These are phyloP conservation scores for Mormyrus lacerda DNA, from an alignment of 2,113 vertebrate species.

Conservation along the genomic window DNA sequence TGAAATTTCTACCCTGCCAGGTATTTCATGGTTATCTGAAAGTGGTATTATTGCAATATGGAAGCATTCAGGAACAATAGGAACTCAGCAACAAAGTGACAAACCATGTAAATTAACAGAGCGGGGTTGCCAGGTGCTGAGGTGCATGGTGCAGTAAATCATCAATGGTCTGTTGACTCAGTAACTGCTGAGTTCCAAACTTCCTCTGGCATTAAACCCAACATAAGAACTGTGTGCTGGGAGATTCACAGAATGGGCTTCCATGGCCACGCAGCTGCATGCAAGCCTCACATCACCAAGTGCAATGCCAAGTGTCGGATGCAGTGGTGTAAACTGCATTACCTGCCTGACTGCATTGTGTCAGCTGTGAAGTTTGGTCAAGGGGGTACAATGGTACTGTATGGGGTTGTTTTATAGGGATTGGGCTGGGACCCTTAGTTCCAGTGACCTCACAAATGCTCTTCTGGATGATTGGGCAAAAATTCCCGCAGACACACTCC, in stretches of 20 bases:
- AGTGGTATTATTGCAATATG: neutral
- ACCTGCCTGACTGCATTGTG: neutral
- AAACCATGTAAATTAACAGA: neutral
- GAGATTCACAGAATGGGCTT: neutral
- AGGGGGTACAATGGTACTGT: neutral
- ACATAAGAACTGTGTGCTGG: neutral
- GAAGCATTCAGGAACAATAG: neutral
- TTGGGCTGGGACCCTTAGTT: neutral
- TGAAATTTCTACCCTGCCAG: neutral
- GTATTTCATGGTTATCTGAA: neutral
- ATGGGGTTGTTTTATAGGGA: neutral
- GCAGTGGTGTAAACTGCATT: neutral
- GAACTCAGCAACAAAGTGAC: neutral
- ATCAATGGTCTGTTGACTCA: neutral
- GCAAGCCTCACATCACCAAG: neutral
- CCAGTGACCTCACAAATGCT: neutral
- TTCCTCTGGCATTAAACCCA: neutral
- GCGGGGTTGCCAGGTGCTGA: neutral
- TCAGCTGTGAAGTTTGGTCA: neutral
- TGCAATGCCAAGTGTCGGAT: neutral
- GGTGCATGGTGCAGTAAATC: neutral
- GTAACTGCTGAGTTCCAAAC: neutral
- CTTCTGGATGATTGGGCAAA: neutral
- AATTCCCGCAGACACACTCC: neutral
- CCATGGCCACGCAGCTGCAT: neutral